Evolutionary conservation across 2,797 vertebrate genomes (phyloP), one percentile per base, ranked within the genome.

Genomic region (Clamator glandarius): DNA sequence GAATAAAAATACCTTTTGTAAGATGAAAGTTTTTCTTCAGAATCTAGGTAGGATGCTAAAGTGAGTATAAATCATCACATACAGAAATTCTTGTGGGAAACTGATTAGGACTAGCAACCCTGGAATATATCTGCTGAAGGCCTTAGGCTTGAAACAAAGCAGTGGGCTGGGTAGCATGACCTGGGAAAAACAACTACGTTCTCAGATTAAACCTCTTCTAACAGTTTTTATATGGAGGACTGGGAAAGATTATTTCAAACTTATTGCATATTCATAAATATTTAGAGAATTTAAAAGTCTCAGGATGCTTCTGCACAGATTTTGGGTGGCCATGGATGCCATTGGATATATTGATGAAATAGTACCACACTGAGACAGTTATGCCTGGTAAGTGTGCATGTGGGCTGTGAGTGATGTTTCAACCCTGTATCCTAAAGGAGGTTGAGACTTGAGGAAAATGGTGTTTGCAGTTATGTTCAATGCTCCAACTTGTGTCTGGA

Each of bases 351-450:
- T 16, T 23, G 20, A 18, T 62, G 55, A 5, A 4, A 1, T 6
- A 21, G 23, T 29, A 18, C 26, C 2, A 0, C 1, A 3, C 9
- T n/a, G n/a, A 12, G 23, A 15, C 24, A 16, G 13, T 8, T 39
- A 44, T 54, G 46, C 42, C 18, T 66, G 36, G 14, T 23, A 35
- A 28, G 20, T 24, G 11, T 20, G 33, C 16, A 1, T 0, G 0
- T 23, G 36, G 44, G 17, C 20, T 70, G 35, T 13, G 26, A 55
- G 29, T 35, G 31, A 5, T 16, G 23, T 41, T 6, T 35, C 58
- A 14, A 17, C 13, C 14, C 9, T 77, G 68, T 52, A 11, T 64
- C 66, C 58, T 64, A 7, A 41, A 55, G 63, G 9, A 20, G 6
- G 2, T 18, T 81, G 42, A 48, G 50, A 54, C 59, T 54, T 54